These are phyloP conservation scores for Anarsia innoxiella DNA, from an alignment of 2,888 invertebrate species.

Conservation along the genomic window DNA sequence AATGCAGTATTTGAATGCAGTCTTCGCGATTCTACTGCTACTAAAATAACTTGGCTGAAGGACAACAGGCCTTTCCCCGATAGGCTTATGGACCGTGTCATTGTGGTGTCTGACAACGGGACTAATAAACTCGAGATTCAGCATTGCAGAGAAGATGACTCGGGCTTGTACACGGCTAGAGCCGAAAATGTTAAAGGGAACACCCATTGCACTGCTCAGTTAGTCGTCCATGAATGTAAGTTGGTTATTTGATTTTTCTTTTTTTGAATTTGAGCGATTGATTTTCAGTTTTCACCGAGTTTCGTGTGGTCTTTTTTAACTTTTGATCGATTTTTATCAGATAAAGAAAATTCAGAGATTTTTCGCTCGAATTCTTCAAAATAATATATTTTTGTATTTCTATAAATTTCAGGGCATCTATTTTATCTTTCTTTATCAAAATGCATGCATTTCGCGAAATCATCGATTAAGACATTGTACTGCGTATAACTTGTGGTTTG, in stretches of 20 bases:
- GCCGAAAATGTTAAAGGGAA: conserved; percentile 88
- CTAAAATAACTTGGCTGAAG: conserved; percentile 87
- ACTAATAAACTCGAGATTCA: conserved; percentile 82
- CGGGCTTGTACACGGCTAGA: conserved; percentile 92
- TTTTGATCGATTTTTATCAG: no score
- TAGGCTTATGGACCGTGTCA: conserved; percentile 83
- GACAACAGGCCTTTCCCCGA: conserved; percentile 89
- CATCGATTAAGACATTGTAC: conserved; percentile 67
- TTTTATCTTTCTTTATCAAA: no score
- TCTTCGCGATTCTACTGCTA: conserved; percentile 76
- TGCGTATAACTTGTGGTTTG: conserved; percentile 60
- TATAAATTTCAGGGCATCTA: no score
- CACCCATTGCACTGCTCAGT: conserved; percentile 89
- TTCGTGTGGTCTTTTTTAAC: no score
- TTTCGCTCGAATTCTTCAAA: no score
- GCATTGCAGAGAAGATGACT: conserved; percentile 85
- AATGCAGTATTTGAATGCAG: conserved; percentile 87
- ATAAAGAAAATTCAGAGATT: not conserved
- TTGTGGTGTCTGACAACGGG: conserved; percentile 74
- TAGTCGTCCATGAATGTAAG: conserved; percentile 90
- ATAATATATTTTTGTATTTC: no score
- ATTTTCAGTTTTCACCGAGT: no score
- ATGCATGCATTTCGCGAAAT: conserved; percentile 53
- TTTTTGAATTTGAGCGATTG: conserved; percentile 15
- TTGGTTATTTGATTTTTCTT: conserved; percentile 20